phyloP scores from a whole-genome alignment of 2,888 invertebrate species.

The Epicampocera succincta region DNA sequence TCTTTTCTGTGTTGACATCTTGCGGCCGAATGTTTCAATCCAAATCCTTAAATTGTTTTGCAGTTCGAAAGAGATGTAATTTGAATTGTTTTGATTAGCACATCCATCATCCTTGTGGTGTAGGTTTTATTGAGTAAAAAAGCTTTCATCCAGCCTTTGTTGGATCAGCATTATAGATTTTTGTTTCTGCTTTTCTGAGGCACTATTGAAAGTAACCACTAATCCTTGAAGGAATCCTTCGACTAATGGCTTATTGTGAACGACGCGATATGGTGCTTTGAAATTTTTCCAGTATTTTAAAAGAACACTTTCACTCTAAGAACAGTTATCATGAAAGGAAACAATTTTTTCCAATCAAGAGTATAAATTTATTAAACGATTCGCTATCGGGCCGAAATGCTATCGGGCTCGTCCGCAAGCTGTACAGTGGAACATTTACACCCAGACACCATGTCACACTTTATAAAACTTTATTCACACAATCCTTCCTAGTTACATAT shows the following conservation, averaged over 20 bases:
- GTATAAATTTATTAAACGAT: no score
- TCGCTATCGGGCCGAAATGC: no score
- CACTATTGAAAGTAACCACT: conserved; percentile 69
- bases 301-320: conserved; percentile 7
- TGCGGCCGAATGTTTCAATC: conserved; percentile 65
- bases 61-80: conserved; percentile 68
- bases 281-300: conserved; percentile 9
- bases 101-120: conserved; percentile 75
- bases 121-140: conserved; percentile 20
- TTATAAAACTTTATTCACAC: no score
- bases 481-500: no score
- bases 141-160: conserved; percentile 37
- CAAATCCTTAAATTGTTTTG: conserved; percentile 69
- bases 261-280: neutral
- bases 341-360: no score
- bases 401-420: no score
- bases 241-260: conserved; percentile 35
- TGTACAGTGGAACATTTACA: no score
- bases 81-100: conserved; percentile 78
- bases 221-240: conserved; percentile 68
- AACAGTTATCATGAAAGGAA: no score
- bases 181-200: conserved; percentile 31
- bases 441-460: no score
- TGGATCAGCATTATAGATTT: conserved; percentile 30
- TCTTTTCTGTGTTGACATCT: conserved; percentile 57